phyloP scores from a whole-genome alignment of 2,113 vertebrate species.

The Hucho hucho region DNA sequence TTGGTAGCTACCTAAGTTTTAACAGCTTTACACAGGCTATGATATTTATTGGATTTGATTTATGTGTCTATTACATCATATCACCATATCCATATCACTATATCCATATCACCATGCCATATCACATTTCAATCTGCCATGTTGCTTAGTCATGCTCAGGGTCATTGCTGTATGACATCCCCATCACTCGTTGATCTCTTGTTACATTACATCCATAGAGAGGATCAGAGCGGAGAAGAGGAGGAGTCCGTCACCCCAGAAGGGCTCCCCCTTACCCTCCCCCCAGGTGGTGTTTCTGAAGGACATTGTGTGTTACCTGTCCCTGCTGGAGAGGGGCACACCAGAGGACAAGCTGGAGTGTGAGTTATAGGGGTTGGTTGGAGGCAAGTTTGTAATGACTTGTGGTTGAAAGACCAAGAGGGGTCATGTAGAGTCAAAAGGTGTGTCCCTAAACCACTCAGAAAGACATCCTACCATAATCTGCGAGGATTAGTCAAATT shows the following conservation, averaged over 20 bases:
- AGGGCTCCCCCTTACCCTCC: constrained; percentile 20
- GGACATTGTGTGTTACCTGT: constrained; percentile 93
- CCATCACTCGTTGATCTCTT: not conserved
- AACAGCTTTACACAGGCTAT: too few relatives aligned
- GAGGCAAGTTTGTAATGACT: too few relatives aligned
- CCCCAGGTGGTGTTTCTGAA: constrained; percentile 86
- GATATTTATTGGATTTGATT: too few relatives aligned
- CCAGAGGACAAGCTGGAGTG: constrained; percentile 96
- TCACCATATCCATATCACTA: too few relatives aligned
- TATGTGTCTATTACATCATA: too few relatives aligned
- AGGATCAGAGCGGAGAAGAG: constrained; percentile 69
- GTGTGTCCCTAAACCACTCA: too few relatives aligned
- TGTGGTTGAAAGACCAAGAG: too few relatives aligned
- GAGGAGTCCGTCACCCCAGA: constrained; percentile 54
- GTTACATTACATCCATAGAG: constrained; percentile 53
- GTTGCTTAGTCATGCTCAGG: constrained; percentile 7
- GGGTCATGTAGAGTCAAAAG: too few relatives aligned
- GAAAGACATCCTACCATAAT: too few relatives aligned
- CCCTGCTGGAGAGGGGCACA: constrained; percentile 87
- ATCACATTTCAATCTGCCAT: not conserved
- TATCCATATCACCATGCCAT: too few relatives aligned
- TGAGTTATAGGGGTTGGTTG: constrained; percentile 67
- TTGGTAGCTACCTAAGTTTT: too few relatives aligned
- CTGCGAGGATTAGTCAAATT: too few relatives aligned
- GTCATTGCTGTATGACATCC: not conserved